Base-by-base conservation (phyloP, 2,888 invertebrate species). In the Spialia ferax region DNA sequence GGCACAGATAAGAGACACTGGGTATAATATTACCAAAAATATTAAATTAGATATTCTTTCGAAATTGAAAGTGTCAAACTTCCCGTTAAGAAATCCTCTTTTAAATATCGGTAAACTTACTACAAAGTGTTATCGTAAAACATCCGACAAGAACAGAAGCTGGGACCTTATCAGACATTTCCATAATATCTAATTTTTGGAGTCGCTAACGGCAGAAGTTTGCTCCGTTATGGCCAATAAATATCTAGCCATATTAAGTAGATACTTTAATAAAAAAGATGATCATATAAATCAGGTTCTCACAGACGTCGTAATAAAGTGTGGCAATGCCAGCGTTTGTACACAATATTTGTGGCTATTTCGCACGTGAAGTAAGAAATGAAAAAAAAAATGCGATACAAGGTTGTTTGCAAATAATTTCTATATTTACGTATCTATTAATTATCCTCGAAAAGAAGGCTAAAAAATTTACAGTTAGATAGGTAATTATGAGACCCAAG, bases 161-260 rank as follows among this genome's bases (percentile, higher is more conserved):
- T 32, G 54, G 66, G 29, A 67, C 22, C 54, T 45, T 60, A 66
- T 60, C 60, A 60, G 60, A 66, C 38, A 66, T 81, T 81, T 78
- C 78, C 75, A 77, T 81, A 80, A 79, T 81, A 80, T 80, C 76
- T 81, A 82, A 85, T 54, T 54, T 54, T 54, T 54, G 54, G 57
- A 75, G 75, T 75, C 75, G 74, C 74, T 82, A 86, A 85, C 77
- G 79, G 77, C 76, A 72, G 68, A 86, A 86, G 74, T 86, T 86
- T 75, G 60, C 67, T 75, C 72, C 76, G 76, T 84, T 81, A 83
- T 73, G 77, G 78, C 77, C 79, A 77, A 80, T 84, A 81, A 85
- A 85, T 80, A 79, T 78, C 73, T 77, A 77, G 78, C 66, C 66
- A 81, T 74, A 75, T 80, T 77, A 70, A 61, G 52, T 62, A 61